Conservation (phyloP, 1,140 invertebrate species). For the Ctenoplectra terminalis region DNA sequence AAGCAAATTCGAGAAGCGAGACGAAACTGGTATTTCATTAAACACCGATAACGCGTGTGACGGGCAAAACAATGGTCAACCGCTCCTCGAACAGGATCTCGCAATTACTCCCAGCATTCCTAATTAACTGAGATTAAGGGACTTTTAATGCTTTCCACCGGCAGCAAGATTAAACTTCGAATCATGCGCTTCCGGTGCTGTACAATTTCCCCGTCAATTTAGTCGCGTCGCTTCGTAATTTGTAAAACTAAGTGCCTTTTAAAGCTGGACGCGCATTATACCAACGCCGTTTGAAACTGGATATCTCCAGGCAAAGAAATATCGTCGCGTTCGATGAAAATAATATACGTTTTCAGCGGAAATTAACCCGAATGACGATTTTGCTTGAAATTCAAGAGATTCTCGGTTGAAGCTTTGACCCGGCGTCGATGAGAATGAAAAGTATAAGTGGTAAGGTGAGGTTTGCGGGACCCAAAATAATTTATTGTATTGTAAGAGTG, state of each 20-base stretch:
- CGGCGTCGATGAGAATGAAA: too few relatives aligned
- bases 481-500: too few relatives aligned
- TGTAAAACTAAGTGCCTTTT: conserved; percentile 36
- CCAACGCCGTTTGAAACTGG: neutral
- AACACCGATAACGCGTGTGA: conserved; percentile 44
- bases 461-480: too few relatives aligned
- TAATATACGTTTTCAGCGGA: neutral
- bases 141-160: conserved; percentile 1
- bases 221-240: conserved; percentile 13
- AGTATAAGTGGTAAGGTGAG: too few relatives aligned
- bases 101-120: conserved; percentile 43
- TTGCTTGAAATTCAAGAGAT: too few relatives aligned
- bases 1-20: too few relatives aligned
- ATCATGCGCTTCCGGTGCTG: conserved; percentile 17
- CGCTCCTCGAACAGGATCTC: conserved; percentile 26
- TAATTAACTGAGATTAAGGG: conserved; percentile 59
- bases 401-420: too few relatives aligned
- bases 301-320: neutral
- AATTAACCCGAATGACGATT: neutral
- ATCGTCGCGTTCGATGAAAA: neutral
- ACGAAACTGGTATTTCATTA: conserved; percentile 44
- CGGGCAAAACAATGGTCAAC: conserved; percentile 52
- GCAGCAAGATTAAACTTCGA: conserved; percentile 37
- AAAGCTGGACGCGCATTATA: conserved; percentile 7
- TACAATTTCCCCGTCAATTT: conserved; percentile 38